Percentiles rank a stretch among this genome's conserved stretches.
Evolutionary conservation across 2,797 vertebrate species (phyloP).

Genomic region (Setipinna tenuifilis): DNA sequence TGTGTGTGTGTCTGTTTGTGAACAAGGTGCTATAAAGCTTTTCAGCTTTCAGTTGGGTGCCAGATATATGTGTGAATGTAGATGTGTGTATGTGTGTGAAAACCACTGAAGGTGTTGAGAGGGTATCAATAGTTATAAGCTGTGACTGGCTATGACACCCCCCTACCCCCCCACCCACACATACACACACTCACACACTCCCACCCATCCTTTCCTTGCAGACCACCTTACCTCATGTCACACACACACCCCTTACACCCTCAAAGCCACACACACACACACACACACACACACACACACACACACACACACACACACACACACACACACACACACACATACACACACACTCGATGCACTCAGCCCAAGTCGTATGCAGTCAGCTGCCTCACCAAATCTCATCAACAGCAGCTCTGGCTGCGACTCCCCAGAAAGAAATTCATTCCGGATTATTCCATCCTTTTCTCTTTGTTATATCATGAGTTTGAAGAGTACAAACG

Average conservation of each 20-base stretch:
- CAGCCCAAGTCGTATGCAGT: not conserved
- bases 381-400: not conserved
- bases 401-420: not conserved
- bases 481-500: not conserved
- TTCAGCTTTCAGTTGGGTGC: not conserved
- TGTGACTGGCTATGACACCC: slow-evolving; percentile 44
- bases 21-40: not conserved
- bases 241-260: not conserved
- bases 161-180: not conserved
- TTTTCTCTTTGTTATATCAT: not conserved
- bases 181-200: not conserved
- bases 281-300: slow-evolving; percentile 28
- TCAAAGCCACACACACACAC: slow-evolving; percentile 26
- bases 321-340: slow-evolving; percentile 24
- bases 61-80: slow-evolving; percentile 9
- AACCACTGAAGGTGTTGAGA: not conserved
- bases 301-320: slow-evolving; percentile 34
- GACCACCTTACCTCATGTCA: not conserved
- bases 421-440: not conserved
- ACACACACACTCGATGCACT: slow-evolving; percentile 21
- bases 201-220: not conserved
- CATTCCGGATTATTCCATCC: not conserved
- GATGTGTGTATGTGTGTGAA: not conserved
- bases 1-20: slow-evolving; percentile 2
- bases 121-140: slow-evolving; percentile 60